Conservation (phyloP, 2,113 vertebrate species). For the Merops nubicus region DNA sequence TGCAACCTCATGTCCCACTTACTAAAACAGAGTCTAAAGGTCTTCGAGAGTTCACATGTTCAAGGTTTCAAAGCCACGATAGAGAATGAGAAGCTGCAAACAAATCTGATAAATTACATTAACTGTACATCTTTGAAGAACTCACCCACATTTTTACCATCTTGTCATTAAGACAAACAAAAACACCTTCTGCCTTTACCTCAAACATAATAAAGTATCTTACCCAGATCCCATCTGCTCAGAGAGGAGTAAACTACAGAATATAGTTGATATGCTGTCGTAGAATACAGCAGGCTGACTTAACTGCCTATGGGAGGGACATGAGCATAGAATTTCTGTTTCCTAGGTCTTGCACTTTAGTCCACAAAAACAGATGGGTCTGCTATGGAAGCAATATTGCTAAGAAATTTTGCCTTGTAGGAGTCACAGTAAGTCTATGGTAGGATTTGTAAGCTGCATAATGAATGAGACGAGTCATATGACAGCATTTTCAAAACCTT, state of each 20-base stretch:
- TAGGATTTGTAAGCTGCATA: neutral
- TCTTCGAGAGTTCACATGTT: neutral
- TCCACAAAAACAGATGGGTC: neutral
- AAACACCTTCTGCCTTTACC: neutral
- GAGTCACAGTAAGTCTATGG: neutral
- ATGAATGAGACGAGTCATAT: neutral
- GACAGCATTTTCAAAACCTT: neutral
- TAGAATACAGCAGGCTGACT: neutral
- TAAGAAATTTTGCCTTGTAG: neutral
- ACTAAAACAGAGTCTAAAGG: neutral
- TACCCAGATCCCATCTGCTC: neutral
- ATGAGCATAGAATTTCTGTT: neutral
- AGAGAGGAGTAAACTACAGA: neutral
- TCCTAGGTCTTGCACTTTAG: neutral
- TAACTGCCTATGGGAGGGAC: neutral
- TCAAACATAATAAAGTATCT: neutral
- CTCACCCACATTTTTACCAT: neutral
- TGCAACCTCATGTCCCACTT: neutral
- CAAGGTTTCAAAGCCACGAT: neutral
- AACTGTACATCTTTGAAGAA: neutral
- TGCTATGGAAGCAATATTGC: neutral
- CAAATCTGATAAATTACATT: neutral
- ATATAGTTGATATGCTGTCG: neutral
- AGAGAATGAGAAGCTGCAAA: neutral
- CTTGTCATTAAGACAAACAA: neutral